Evolutionary conservation across 2,888 invertebrate genomes (phyloP), one percentile per base, ranked within the genome.

Genomic region (Parthenolecanium corni): DNA sequence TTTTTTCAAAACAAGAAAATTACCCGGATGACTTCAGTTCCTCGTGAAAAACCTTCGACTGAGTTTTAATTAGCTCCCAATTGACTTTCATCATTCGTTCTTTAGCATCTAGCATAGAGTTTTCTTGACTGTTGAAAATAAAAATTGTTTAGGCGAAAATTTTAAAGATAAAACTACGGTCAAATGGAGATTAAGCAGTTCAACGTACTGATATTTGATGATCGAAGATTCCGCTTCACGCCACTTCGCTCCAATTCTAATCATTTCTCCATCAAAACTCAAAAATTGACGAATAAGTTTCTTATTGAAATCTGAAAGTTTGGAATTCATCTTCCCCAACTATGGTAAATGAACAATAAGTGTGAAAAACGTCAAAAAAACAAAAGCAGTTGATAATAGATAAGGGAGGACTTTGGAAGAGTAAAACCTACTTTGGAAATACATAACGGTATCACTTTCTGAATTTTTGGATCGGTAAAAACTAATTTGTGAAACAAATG

Each of bases 401-500:
- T 54, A 54, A 3, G 4, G 5, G 44, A 42, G 9, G 9, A 31
- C 9, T 31, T 31, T 4, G 4, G 4, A 31, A 31, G 9, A 31
- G 9, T 9, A 31, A 31, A 16, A 51, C 20, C 14, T 44, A 62
- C 63, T 53, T 47, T 53, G 12, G 63, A 53, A 53, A 63, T 47
- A 24, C 63, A 63, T 21, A 53, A 36, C 31, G 63, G 63, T 53
- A 63, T 44, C 25, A 63, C 63, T 47, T 53, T 53, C 18, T 63
- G 63, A 23, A 63, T 63, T 47, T 63, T 53, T 12, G 63, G 63
- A 36, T 82, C 80, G 46, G 77, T 70, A 68, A 74, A 78, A 38
- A 77, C 75, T 66, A 76, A 73, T 54, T 75, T 74, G 67, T 83
- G 82, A 73, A 82, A 84, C 66, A 84, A 76, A 69, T 80, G 80